Evolutionary conservation across 2,888 invertebrate species (phyloP), one percentile per base, ranked within the genome.

Genomic region (Phortica magna): DNA sequence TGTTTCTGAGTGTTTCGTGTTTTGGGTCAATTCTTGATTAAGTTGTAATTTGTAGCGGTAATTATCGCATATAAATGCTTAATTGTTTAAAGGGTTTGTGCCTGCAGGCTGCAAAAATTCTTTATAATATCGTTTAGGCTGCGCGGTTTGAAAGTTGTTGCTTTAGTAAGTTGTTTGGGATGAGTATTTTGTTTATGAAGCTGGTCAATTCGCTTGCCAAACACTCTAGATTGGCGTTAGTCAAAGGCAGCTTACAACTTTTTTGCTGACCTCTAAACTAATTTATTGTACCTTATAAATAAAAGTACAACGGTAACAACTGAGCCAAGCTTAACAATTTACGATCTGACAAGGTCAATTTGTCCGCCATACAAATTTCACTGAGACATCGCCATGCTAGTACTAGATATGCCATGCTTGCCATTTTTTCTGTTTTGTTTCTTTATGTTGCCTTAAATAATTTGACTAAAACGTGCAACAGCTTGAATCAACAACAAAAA

Each of bases 21-120:
- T 83, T 82, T 83, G 80, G 82, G 81, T 80, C 84, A 84, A 86
- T 84, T 87, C 80, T 82, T 84, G 82, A 86, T 86, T 86, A 86
- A 86, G 88, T 82, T 83, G 82, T 86, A 82, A 87, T 87, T 86
- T 84, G 86, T 83, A 79, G 78, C 81, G 76, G 72, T 84, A 83
- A 83, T 84, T 82, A 82, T 80, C 77, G 78, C 71, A 82, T 78
- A 81, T n/a, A 42, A 78, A 76, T 80, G 77, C 74, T 67, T 14
- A 39, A 74, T 80, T 71, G 80, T 10, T 14, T 3, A 43, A 73
- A 73, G 55, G 70, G 70, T 71, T 68, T 22, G 31, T 22, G 61
- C 61, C 6, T 43, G 10, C n/a, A 43, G 43, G 43, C 7, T 43
- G 43, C 2, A 48, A 48, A 2, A 14, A 48, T 48, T 12, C 48